Percentiles rank a stretch among this genome's conserved stretches.
phyloP scores from a whole-genome alignment of 92 coral and sea anemone species.

The Epizoanthus stellaris region DNA sequence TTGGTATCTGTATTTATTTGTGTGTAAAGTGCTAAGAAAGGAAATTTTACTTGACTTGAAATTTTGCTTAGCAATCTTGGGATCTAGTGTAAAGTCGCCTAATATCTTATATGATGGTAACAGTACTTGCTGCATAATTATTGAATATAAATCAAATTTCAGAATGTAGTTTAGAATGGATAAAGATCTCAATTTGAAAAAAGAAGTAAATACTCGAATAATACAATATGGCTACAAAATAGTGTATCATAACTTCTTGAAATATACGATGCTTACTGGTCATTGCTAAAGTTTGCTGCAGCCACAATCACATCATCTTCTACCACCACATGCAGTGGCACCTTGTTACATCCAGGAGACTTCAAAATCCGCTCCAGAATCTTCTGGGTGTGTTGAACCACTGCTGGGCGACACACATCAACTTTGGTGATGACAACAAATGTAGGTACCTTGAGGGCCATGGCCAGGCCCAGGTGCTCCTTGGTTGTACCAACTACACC shows the following conservation, averaged over 20 bases:
- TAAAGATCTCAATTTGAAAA: too few species aligned
- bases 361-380: conserved; percentile 90
- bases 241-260: not conserved
- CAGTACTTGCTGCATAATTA: too few species aligned
- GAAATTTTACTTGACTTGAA: too few species aligned
- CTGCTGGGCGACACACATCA: conserved; percentile 78
- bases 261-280: conserved; percentile 72
- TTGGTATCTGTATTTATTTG: too few species aligned
- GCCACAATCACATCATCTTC: conserved; percentile 94
- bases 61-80: too few species aligned
- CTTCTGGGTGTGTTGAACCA: conserved; percentile 74
- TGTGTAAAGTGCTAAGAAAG: too few species aligned
- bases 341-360: conserved; percentile 96
- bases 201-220: too few species aligned
- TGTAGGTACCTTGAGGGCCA: conserved; percentile 97
- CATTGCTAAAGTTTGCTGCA: conserved; percentile 81
- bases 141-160: too few species aligned
- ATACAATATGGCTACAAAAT: too few species aligned
- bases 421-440: conserved; percentile 90
- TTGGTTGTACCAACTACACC: conserved; percentile 93
- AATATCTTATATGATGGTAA: too few species aligned
- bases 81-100: too few species aligned
- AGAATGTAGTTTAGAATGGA: too few species aligned
- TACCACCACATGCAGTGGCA: conserved; percentile 74
- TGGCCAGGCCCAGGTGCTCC: conserved; percentile 93